Base-by-base conservation (phyloP, 2,797 vertebrate genomes). In the Setipinna tenuifilis region DNA sequence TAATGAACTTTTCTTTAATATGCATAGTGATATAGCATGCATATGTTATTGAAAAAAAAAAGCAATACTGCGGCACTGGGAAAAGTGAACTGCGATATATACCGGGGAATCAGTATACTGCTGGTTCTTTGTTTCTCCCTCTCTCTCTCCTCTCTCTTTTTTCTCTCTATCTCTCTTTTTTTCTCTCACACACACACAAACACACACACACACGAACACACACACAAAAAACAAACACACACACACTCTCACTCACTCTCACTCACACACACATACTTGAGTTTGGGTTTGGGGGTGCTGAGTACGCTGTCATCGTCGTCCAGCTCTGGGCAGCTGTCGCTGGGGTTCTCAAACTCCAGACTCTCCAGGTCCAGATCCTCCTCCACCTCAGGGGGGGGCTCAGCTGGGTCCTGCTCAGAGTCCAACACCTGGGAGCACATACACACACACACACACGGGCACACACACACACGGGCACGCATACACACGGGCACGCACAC, bases 261-360 rank as follows among this genome's bases (percentile, higher is more conserved):
- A 78, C 35, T 31, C 35, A 58, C n/a, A 83, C 61, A n/a, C 31
- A 25, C 96, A 93, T 90, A 99, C 98, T 98, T 98, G 89, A 99
- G 95, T 95, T 98, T 97, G 86, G 98, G 98, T 90, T 99, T 99
- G 0, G 98, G 98, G 21, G 98, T 99, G 93, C 98, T 99, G 87
- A 98, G 96, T 82, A 99, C 97, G 0, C 98, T 99, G 94, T 98
- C 98, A 0, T 99, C 98, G 0, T 99, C 98, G 16, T 99, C 98
- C 93, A 99, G 95, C 88, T 99, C 98, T 0, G 98, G 98, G 16
- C 98, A 97, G 0, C 98, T 99, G 94, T 99, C 98, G 0, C 98
- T 99, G 59, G 98, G 98, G 92, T 99, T 98, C 92, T 99, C 98
- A 85, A 99, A 97, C 86, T 99, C 98, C 89, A 99, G 92, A 0